Conservation (phyloP, 2,888 invertebrate genomes). For the Hemicrepidius hirtus region DNA sequence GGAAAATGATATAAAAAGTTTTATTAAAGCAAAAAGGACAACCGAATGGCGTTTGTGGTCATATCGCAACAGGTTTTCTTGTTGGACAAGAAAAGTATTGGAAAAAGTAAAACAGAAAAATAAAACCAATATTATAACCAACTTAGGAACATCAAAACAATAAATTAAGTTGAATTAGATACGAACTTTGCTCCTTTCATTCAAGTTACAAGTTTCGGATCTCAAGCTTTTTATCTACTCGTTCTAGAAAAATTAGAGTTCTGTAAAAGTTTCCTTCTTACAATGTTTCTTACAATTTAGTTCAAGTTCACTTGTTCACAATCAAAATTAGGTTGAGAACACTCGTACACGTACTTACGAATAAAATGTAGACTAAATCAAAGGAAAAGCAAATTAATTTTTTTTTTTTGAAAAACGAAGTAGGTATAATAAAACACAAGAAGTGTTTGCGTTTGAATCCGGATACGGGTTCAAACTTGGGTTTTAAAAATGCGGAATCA, state of each 20-base stretch:
- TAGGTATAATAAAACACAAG: too few relatives aligned
- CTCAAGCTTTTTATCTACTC: not conserved
- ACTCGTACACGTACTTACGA: too few relatives aligned
- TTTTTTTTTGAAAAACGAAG: too few relatives aligned
- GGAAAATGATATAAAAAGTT: too few relatives aligned
- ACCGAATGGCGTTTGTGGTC: not conserved
- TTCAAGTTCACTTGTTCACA: slow-evolving; percentile 5
- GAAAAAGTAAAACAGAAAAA: slow-evolving; percentile 19
- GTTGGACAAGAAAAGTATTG: slow-evolving; percentile 24
- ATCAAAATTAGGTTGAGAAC: too few relatives aligned
- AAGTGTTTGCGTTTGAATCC: too few relatives aligned
- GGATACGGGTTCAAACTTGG: too few relatives aligned
- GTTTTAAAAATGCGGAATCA: too few relatives aligned
- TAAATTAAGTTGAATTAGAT: slow-evolving; percentile 14
- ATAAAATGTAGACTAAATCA: too few relatives aligned
- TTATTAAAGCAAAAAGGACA: not conserved
- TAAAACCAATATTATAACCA: slow-evolving; percentile 10
- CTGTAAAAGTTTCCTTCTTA: not conserved
- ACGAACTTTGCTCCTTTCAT: slow-evolving; percentile 1
- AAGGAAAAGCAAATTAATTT: too few relatives aligned
- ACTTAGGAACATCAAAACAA: slow-evolving; percentile 10
- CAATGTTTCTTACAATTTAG: not conserved
- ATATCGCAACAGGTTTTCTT: slow-evolving; percentile 32
- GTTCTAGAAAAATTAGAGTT: not conserved
- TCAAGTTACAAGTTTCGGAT: not conserved